Base-by-base conservation (phyloP, 2,113 vertebrate species). In the Syngnathus typhle region DNA sequence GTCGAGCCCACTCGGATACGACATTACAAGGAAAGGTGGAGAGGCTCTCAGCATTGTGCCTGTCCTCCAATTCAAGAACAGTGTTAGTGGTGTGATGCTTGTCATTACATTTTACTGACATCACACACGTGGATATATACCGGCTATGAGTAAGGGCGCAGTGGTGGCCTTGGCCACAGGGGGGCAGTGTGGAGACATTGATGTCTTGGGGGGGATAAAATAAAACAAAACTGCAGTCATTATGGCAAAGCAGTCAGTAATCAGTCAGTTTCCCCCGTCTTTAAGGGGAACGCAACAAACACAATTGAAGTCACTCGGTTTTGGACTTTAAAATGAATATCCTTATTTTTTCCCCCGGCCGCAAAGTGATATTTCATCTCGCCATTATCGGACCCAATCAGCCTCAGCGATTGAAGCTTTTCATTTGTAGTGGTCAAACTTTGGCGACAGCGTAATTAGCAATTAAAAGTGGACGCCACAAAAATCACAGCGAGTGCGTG, bases 371-470 rank as follows among this genome's bases (percentile, higher is more conserved):
- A 18, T 36, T 23, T 13, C 4, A 7, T n/a, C 38, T 21, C 19
- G 60, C 39, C 60, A 15, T 44, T 44, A 27, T 21, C n/a, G 3
- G n/a, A n/a, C 60, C n/a, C 60, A 23, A 60, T 60, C 37, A 39
- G 36, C 18, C 60, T 61, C 9, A n/a, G 21, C 11, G 60, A 10
- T n/a, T 23, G 13, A 12, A n/a, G 37, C 37, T 8, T 60, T 60
- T 62, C 15, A 44, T 23, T 23, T 44, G 39, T 4, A 21, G 39
- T 2, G 6, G 41, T 62, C n/a, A 27, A 21, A 43, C 13, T 44
- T 27, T 44, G 60, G 8, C 18, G 60, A 44, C 60, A 15, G 44
- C 60, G 12, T 44, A 44, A 62, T 62, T 62, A 62, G 60, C 11
- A 62, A 62, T 62, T 44, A 62, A 62, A 61, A 44, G 38, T 39